Evolutionary conservation across 2,888 invertebrate genomes (phyloP), one percentile per base, ranked within the genome.

Genomic region (Steinernema carpocapsae): DNA sequence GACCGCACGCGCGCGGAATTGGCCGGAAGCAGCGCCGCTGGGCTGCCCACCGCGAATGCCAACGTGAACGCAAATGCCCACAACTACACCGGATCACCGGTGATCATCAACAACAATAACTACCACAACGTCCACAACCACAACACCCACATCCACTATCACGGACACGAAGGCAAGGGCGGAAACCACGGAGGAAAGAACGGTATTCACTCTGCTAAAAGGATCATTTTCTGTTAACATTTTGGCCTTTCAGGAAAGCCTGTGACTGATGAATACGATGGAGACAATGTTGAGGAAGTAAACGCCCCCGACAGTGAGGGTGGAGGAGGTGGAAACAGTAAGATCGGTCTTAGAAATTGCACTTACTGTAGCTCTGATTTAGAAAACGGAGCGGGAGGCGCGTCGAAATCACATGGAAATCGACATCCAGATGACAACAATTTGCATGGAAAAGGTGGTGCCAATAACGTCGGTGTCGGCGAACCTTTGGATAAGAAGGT

Each of bases 71-170:
- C 56, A 19, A 56, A 22, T 56, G 6, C 22, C 10, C 29, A 22
- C 26, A 64, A 56, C 56, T 48, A 48, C 48, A 19, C 56, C 24
- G 22, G 29, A 17, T 29, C 64, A 3, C 64, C 64, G 12, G 64
- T 64, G 6, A n/a, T 64, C 64, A 64, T 64, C 32, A 64, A 64
- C 64, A 64, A 64, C 64, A 64, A 64, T 32, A 64, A 64, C 19
- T 64, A 64, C 17, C 64, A 64, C 64, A 64, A 64, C 32, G 14
- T 64, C 14, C 64, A 64, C 32, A 26, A 64, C 26, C 64, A 64
- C 64, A 64, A 64, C 32, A 64, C 64, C 64, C 64, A 64, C 32
- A 64, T 64, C 32, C 64, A 64, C 32, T 64, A 64, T 26, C 64
- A 64, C 64, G 64, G 64, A 6, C 19, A 64, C 37, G 64, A 64